These are phyloP conservation scores for Drosophila pachea DNA, from an alignment of 1,140 invertebrate genomes.

Conservation along the genomic window DNA sequence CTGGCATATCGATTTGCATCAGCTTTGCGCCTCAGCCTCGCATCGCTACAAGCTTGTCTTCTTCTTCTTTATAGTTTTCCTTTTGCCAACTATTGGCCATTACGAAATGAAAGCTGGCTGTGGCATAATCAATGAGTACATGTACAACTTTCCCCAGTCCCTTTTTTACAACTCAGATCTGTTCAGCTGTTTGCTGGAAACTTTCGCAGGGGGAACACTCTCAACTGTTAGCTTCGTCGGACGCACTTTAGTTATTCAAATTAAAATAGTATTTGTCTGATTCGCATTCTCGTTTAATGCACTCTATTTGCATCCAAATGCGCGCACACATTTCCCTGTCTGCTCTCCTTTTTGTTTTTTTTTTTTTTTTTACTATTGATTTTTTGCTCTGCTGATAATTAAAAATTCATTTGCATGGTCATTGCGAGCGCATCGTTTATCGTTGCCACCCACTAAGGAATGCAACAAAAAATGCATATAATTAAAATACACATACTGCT, in stretches of 20 bases:
- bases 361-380: constrained; percentile 53
- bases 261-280: constrained; percentile 15
- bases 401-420: constrained; percentile 70
- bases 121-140: too few relatives aligned
- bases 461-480: constrained; percentile 71
- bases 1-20: constrained; percentile 53
- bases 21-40: constrained; percentile 41
- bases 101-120: too few relatives aligned
- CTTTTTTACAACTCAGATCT: too few relatives aligned
- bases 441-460: constrained; percentile 46
- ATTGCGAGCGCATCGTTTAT: constrained; percentile 36
- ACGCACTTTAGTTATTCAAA: not conserved
- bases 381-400: constrained; percentile 64
- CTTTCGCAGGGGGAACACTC: too few relatives aligned
- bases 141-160: too few relatives aligned
- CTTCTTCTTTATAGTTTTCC: not conserved
- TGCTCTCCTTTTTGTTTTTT: not conserved
- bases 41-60: not conserved
- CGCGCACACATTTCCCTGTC: constrained; percentile 7
- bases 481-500: constrained; percentile 63
- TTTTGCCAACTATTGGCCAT: too few relatives aligned
- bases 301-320: constrained; percentile 46
- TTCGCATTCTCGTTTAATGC: constrained; percentile 1
- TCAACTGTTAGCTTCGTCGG: too few relatives aligned
- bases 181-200: too few relatives aligned